Conservation (phyloP, 23 tunicate species). For the Oikopleura vanhoeffeni region DNA sequence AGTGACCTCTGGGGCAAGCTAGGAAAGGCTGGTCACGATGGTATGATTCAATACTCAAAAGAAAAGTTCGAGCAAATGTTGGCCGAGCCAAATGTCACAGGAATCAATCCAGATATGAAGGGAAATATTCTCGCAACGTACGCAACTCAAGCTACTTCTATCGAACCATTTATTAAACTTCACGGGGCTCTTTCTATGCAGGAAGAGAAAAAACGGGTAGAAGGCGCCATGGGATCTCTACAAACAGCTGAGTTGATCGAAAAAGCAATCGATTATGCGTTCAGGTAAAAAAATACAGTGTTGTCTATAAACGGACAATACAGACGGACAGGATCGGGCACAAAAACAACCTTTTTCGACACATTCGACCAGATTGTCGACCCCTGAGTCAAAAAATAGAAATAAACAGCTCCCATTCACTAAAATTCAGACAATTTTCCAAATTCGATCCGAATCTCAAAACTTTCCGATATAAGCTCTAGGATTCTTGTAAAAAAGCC, state of each 20-base stretch:
- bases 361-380: too few species aligned
- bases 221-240: conserved; percentile 39
- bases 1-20: conserved; percentile 42
- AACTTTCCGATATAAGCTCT: too few species aligned
- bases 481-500: too few species aligned
- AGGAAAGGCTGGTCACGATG: conserved; percentile 48
- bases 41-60: conserved; percentile 34
- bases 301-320: too few species aligned
- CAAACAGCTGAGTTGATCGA: conserved; percentile 26
- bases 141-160: conserved; percentile 26
- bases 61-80: conserved; percentile 38
- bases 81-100: neutral
- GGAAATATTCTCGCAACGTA: neutral
- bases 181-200: conserved; percentile 19
- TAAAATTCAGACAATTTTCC: too few species aligned
- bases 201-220: conserved; percentile 61
- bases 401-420: too few species aligned
- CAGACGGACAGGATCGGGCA: too few species aligned
- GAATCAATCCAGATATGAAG: neutral
- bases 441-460: too few species aligned
- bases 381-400: too few species aligned
- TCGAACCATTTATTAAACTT: neutral
- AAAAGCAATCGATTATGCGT: conserved; percentile 58
- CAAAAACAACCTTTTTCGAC: too few species aligned
- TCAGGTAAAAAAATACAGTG: too few species aligned